Percentiles rank a stretch among this genome's conserved stretches.
These are phyloP conservation scores for Leucania comma DNA, from an alignment of 2,888 invertebrate genomes.

Conservation along the genomic window DNA sequence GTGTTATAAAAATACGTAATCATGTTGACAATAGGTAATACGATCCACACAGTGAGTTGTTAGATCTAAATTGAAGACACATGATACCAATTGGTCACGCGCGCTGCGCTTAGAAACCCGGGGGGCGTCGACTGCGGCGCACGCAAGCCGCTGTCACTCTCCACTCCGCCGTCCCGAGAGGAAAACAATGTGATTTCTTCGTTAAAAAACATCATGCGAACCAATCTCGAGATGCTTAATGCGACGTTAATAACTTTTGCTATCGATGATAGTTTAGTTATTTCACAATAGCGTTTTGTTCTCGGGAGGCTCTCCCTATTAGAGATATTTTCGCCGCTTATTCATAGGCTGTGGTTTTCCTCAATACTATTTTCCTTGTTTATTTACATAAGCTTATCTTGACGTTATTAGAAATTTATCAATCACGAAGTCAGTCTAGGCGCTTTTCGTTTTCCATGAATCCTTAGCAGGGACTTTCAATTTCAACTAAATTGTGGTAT, in stretches of 20 bases:
- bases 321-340: conserved; percentile 3
- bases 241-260: conserved; percentile 57
- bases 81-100: conserved; percentile 84
- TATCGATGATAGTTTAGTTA: conserved; percentile 46
- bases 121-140: conserved; percentile 83
- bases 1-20: conserved; percentile 54
- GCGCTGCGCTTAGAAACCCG: conserved; percentile 80
- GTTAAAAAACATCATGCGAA: conserved; percentile 72
- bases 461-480: neutral
- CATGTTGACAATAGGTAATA: conserved; percentile 67
- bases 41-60: conserved; percentile 64
- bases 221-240: conserved; percentile 48
- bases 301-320: neutral
- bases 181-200: conserved; percentile 86
- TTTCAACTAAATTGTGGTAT: neutral
- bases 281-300: conserved; percentile 1
- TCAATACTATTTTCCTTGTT: conserved; percentile 7
- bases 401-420: conserved; percentile 7
- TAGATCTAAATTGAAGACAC: conserved; percentile 77
- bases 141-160: conserved; percentile 84
- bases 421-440: neutral
- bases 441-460: no score
- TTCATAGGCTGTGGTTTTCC: conserved; percentile 28
- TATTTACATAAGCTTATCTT: neutral
- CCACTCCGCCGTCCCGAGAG: conserved; percentile 76